These are phyloP conservation scores for Thalassophryne amazonica DNA, from an alignment of 2,797 vertebrate species.

Conservation along the genomic window DNA sequence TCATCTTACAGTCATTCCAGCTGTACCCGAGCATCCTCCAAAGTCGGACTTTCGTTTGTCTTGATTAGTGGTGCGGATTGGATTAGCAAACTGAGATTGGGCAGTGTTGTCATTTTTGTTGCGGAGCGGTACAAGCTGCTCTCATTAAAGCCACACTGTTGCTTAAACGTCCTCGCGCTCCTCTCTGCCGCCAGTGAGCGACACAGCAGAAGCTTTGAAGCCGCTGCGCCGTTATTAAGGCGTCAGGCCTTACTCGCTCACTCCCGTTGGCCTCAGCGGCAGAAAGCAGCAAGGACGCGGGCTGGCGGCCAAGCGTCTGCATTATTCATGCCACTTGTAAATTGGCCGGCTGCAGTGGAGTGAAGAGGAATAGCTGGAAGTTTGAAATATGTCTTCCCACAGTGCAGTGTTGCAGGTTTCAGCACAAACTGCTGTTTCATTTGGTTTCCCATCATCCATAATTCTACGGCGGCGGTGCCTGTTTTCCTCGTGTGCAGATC, in stretches of 20 bases:
- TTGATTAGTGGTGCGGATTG: too few relatives aligned
- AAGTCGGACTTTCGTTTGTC: too few relatives aligned
- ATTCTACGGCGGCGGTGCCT: conserved; percentile 23
- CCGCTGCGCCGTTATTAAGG: conserved; percentile 25
- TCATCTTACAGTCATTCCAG: too few relatives aligned
- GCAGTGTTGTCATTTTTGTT: too few relatives aligned
- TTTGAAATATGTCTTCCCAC: conserved; percentile 44
- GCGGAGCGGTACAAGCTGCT: conserved; percentile 11
- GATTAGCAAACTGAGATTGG: too few relatives aligned
- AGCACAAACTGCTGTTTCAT: conserved; percentile 44
- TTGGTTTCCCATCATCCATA: conserved; percentile 46
- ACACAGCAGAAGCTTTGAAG: neutral
- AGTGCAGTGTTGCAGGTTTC: conserved; percentile 38
- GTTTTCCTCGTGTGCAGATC: conserved; percentile 22
- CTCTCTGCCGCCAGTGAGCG: conserved; percentile 7
- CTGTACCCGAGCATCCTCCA: too few relatives aligned
- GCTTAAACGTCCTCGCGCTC: conserved; percentile 52
- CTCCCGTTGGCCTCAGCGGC: conserved; percentile 19
- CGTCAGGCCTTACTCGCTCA: conserved; percentile 14
- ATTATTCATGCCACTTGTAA: conserved; percentile 75
- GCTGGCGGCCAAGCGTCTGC: conserved; percentile 41
- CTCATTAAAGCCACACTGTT: conserved; percentile 36
- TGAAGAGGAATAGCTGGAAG: conserved; percentile 48
- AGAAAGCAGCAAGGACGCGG: conserved; percentile 24
- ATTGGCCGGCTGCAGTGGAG: conserved; percentile 68